Conservation (phyloP, 2,888 invertebrate species). For the Cartodere bifasciata region DNA sequence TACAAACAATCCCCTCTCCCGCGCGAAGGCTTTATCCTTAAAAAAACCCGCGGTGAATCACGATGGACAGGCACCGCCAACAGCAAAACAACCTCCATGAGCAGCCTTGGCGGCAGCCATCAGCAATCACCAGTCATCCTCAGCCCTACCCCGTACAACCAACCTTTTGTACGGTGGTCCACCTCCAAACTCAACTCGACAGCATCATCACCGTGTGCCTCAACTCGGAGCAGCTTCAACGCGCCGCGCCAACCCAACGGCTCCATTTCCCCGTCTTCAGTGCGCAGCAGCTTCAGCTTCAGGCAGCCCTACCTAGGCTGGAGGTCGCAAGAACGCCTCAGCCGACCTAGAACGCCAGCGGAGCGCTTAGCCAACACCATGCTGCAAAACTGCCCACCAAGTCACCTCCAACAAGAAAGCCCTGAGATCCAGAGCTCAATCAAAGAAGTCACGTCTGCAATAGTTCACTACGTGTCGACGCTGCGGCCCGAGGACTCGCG, state of each 20-base stretch:
- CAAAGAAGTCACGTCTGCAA: slow-evolving; percentile 85
- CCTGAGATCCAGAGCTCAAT: slow-evolving; percentile 73
- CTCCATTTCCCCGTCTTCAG: slow-evolving; percentile 50
- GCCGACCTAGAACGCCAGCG: slow-evolving; percentile 70
- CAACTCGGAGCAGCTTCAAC: slow-evolving; percentile 58
- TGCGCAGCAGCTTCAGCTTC: slow-evolving; percentile 65
- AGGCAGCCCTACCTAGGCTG: slow-evolving; percentile 84
- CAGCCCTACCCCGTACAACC: slow-evolving; percentile 30
- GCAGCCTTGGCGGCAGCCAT: slow-evolving; percentile 47
- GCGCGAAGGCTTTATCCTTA: slow-evolving; percentile 67
- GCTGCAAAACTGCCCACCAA: slow-evolving; percentile 34
- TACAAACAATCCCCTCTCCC: slow-evolving; percentile 62
- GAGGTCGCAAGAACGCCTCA: slow-evolving; percentile 72
- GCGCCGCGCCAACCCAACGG: slow-evolving; percentile 47
- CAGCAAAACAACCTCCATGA: slow-evolving; percentile 78
- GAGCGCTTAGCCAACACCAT: slow-evolving; percentile 63
- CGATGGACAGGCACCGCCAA: slow-evolving; percentile 45
- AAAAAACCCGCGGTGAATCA: slow-evolving; percentile 47
- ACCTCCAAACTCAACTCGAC: slow-evolving; percentile 63
- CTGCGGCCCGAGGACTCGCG: slow-evolving; percentile 41
- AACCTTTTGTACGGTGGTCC: slow-evolving; percentile 54
- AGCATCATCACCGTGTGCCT: slow-evolving; percentile 60
- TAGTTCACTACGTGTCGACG: slow-evolving; percentile 79
- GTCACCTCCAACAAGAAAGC: slow-evolving; percentile 27
- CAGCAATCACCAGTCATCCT: slow-evolving; percentile 30